Evolutionary conservation across 64 coral and sea anemone genomes (phyloP).

Genomic region (Porites lutea): DNA sequence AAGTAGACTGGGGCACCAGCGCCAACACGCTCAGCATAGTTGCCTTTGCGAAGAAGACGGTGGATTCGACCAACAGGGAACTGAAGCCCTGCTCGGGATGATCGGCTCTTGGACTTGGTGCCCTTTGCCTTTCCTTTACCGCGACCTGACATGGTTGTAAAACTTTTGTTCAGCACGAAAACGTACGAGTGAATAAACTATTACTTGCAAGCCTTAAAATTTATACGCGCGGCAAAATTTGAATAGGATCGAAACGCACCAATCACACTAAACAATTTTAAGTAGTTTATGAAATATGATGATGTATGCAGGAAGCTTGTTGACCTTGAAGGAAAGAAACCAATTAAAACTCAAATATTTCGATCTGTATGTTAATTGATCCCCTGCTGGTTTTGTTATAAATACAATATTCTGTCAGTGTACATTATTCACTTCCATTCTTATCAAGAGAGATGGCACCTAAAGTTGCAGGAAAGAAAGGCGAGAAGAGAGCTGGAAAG

Average conservation of each 20-base stretch:
- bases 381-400: neutral
- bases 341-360: neutral
- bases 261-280: neutral
- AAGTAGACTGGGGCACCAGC: too few species aligned
- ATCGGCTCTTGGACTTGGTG: too few species aligned
- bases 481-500: conserved; percentile 2
- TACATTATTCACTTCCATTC: too few species aligned
- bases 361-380: neutral
- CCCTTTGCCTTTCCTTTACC: conserved; percentile 43
- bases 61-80: too few species aligned
- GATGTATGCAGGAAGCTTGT: neutral
- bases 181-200: neutral
- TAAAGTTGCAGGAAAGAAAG: too few species aligned
- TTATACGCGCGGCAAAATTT: neutral
- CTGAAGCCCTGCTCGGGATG: too few species aligned
- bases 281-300: neutral
- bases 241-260: neutral
- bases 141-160: too few species aligned
- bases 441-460: too few species aligned
- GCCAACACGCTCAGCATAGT: too few species aligned
- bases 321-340: neutral
- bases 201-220: neutral
- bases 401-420: neutral
- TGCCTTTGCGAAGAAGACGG: too few species aligned
- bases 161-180: neutral